These are phyloP conservation scores for Campodea augens DNA, from an alignment of 1,140 invertebrate genomes.

Conservation along the genomic window DNA sequence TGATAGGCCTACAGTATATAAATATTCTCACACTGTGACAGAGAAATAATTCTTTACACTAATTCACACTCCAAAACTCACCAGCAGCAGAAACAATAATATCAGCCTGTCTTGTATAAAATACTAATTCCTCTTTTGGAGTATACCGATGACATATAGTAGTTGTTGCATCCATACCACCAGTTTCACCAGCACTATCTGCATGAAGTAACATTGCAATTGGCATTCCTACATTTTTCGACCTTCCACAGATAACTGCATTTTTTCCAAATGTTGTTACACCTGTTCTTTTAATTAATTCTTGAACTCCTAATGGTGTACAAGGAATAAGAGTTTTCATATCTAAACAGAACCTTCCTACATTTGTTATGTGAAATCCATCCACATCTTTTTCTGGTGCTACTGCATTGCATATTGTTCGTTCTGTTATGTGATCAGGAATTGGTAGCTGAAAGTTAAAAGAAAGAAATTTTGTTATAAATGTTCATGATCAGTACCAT, in stretches of 20 bases:
- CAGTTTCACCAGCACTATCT: slow-evolving; percentile 40
- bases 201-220: slow-evolving; percentile 60
- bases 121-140: slow-evolving; percentile 46
- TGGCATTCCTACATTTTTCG: slow-evolving; percentile 76
- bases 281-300: slow-evolving; percentile 44
- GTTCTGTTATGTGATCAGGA: slow-evolving; percentile 50
- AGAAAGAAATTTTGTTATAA: slow-evolving; percentile 1
- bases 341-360: slow-evolving; percentile 53
- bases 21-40: slow-evolving; percentile 3
- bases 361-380: slow-evolving; percentile 64
- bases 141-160: slow-evolving; percentile 75
- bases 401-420: slow-evolving; percentile 58
- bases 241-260: slow-evolving; percentile 69
- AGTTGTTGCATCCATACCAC: slow-evolving; percentile 59
- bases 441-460: slow-evolving; percentile 39
- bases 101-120: slow-evolving; percentile 51
- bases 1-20: no score
- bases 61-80: slow-evolving; percentile 15
- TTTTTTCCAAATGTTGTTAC: slow-evolving; percentile 65
- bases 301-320: slow-evolving; percentile 59
- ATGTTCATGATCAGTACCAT: no score
- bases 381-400: slow-evolving; percentile 72
- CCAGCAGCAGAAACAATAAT: slow-evolving; percentile 62
- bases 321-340: slow-evolving; percentile 62
- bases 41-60: neutral